Conservation (phyloP, 2,888 invertebrate genomes). For the Frankliniella fusca region DNA sequence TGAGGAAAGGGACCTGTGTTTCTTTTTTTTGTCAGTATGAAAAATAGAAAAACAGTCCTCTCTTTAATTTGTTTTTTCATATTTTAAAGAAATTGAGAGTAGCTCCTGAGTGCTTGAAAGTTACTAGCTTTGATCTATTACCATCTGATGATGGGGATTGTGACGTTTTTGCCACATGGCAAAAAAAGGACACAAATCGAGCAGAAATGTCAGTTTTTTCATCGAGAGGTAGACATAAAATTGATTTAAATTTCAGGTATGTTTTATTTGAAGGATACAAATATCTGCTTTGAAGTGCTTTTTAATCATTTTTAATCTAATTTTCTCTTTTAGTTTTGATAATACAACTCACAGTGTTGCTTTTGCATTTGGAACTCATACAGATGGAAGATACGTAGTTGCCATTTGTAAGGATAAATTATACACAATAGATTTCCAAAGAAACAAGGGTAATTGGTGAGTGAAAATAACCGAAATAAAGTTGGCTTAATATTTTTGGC, state of each 20-base stretch:
- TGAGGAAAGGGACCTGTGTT: not conserved
- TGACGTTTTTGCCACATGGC: slow-evolving; percentile 27
- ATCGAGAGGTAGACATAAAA: slow-evolving; percentile 12
- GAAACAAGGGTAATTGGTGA: slow-evolving; percentile 31
- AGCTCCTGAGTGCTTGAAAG: not conserved
- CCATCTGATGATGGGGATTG: not conserved
- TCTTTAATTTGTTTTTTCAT: not conserved
- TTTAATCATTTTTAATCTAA: not conserved
- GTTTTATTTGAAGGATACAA: not conserved
- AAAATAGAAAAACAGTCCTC: not conserved
- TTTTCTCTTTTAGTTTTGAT: slow-evolving; percentile 9
- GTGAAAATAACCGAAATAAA: not conserved
- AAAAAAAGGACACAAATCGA: not conserved
- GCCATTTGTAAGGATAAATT: slow-evolving; percentile 31
- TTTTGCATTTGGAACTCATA: slow-evolving; percentile 17
- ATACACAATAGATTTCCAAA: slow-evolving; percentile 35
- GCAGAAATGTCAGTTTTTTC: slow-evolving; percentile 13
- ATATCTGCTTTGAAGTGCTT: not conserved
- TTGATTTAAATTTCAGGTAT: slow-evolving; percentile 16
- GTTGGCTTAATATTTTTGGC: not conserved
- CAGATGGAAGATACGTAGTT: slow-evolving; percentile 34
- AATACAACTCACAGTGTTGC: slow-evolving; percentile 23
- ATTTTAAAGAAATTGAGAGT: not conserved
- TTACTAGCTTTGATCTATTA: not conserved
- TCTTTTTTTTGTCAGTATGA: not conserved